Evolutionary conservation across 2,888 invertebrate genomes (phyloP), one percentile per base, ranked within the genome.

Genomic region (Agrochola circellaris): DNA sequence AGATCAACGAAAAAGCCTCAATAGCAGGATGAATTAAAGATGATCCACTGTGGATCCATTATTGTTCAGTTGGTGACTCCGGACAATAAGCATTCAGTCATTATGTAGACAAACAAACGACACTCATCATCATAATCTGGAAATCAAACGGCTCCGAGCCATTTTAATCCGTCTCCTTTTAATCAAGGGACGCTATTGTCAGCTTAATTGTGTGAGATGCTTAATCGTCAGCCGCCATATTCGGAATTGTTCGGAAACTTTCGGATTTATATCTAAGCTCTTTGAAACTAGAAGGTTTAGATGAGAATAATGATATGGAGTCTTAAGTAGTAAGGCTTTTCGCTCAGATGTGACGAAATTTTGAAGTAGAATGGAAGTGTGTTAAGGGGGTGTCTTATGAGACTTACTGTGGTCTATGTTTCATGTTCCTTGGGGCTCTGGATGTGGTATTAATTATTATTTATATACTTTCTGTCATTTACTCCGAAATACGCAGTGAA

Each of bases 121-220:
- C 42, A 70, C 77, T 87, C 87, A 84, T 90, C 84, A 81, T 75
- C 84, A 86, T 89, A 88, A 90, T 91, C 90, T 89, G 54, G 80
- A 84, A 88, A 90, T 89, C 90, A 90, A 90, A 91, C 90, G 82
- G 80, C 88, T 88, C 67, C 58, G 56, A 82, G 83, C 79, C 81
- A 89, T 86, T 84, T 84, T 85, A 90, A 89, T 89, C 88, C 86
- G 54, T 85, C 87, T 84, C 87, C 88, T 90, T 91, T 91, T 90
- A 91, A 91, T 91, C 90, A 91, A 88, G 84, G 83, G 85, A 79
- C 78, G 77, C 89, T 87, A 89, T 91, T 91, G 90, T 90, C 89
- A 88, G 90, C 89, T 86, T 87, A 90, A 92, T 89, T 91, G 89
- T 89, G 84, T 84, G 85, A 85, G 84, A 87, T 83, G 85, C 84